A percentile compares a stretch with the other conserved stretches of the same genome.
phyloP scores from a whole-genome alignment of 2,113 vertebrate species.

The Brachirus orientalis region DNA sequence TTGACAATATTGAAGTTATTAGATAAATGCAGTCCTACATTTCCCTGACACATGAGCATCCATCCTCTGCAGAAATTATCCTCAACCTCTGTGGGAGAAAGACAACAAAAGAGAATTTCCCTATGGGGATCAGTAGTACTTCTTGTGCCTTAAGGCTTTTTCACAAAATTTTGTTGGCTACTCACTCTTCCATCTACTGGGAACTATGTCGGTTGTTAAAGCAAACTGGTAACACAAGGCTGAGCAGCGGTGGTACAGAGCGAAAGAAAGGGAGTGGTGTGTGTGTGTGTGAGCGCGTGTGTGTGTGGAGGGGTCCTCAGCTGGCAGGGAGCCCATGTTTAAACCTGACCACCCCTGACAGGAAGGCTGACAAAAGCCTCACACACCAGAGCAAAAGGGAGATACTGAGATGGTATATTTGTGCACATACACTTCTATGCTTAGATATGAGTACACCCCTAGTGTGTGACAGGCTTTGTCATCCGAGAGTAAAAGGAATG shows the following conservation, averaged over 20 bases:
- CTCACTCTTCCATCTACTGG: conserved; percentile 57
- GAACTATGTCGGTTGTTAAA: conserved; percentile 59
- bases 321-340: conserved; percentile 53
- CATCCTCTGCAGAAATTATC: conserved; percentile 34
- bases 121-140: conserved; percentile 41
- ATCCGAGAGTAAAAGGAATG: conserved; percentile 68
- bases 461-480: conserved; percentile 54
- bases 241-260: conserved; percentile 46
- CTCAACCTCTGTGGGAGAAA: conserved; percentile 41
- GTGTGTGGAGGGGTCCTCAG: neutral
- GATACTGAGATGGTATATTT: conserved; percentile 15
- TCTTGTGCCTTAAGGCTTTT: conserved; percentile 52
- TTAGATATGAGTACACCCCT: conserved; percentile 30
- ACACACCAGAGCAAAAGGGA: conserved; percentile 40
- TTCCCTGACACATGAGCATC: too few relatives aligned
- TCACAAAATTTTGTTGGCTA: conserved; percentile 49
- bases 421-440: conserved; percentile 6
- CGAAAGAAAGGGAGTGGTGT: neutral
- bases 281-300: conserved; percentile 1
- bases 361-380: conserved; percentile 40
- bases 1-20: too few relatives aligned
- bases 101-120: conserved; percentile 37
- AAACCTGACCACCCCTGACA: conserved; percentile 57
- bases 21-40: too few relatives aligned
- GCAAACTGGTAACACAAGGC: conserved; percentile 67